Evolutionary conservation across 1,140 invertebrate species (phyloP).

Genomic region (Scaptodrosophila lebanonensis): DNA sequence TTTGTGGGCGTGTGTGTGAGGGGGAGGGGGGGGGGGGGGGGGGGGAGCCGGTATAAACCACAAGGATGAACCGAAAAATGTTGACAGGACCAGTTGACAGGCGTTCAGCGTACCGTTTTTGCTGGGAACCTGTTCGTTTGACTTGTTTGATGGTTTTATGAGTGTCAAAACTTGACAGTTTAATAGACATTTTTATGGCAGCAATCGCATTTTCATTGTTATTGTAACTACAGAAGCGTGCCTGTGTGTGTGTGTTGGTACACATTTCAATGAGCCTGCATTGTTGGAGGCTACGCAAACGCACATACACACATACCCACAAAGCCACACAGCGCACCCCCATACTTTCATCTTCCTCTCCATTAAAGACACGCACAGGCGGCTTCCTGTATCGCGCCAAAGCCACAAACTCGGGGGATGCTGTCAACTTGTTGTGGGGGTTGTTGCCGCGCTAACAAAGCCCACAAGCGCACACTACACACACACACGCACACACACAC

Average conservation of each 20-base stretch:
- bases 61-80: slow-evolving; percentile 50
- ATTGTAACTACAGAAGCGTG: slow-evolving; percentile 10
- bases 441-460: slow-evolving; percentile 4
- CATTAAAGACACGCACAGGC: too few relatives aligned
- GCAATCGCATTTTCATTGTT: slow-evolving; percentile 52
- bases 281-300: too few relatives aligned
- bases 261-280: too few relatives aligned
- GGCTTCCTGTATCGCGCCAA: too few relatives aligned
- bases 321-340: slow-evolving; percentile 1
- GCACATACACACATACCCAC: background rate
- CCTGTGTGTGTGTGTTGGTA: background rate
- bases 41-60: too few relatives aligned
- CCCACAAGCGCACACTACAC: slow-evolving; percentile 6
- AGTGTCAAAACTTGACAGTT: slow-evolving; percentile 68
- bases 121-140: slow-evolving; percentile 66
- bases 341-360: too few relatives aligned
- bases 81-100: slow-evolving; percentile 59
- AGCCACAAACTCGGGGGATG: slow-evolving; percentile 42
- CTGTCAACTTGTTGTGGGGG: slow-evolving; percentile 10
- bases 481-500: background rate
- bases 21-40: too few relatives aligned
- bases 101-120: slow-evolving; percentile 36
- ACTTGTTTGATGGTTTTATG: slow-evolving; percentile 75
- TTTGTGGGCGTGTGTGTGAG: too few relatives aligned
- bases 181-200: slow-evolving; percentile 63